Conservation (phyloP, 2,888 invertebrate genomes). For the Aleiodes alternator region DNA sequence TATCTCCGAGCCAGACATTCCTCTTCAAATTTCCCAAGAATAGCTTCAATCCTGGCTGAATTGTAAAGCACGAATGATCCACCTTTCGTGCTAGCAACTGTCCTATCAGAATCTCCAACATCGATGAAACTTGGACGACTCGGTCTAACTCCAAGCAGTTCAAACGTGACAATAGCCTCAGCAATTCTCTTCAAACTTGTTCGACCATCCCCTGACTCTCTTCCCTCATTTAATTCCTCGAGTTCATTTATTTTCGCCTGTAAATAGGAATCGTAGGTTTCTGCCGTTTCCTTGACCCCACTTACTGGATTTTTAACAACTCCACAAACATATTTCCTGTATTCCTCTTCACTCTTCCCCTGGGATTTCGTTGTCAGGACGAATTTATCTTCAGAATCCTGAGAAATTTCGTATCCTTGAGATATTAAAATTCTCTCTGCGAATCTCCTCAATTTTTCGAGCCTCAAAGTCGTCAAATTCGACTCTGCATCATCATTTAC, state of each 20-base stretch:
- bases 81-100: constrained; percentile 78
- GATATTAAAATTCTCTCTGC: constrained; percentile 69
- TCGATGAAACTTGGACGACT: constrained; percentile 79
- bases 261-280: constrained; percentile 77
- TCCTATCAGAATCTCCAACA: constrained; percentile 67
- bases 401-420: constrained; percentile 63
- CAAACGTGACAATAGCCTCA: constrained; percentile 81
- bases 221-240: constrained; percentile 78
- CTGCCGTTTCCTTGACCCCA: constrained; percentile 77
- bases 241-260: constrained; percentile 59
- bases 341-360: constrained; percentile 63
- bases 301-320: constrained; percentile 79
- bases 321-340: constrained; percentile 77
- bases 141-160: constrained; percentile 82
- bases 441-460: constrained; percentile 71
- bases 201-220: constrained; percentile 78
- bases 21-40: constrained; percentile 81
- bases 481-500: constrained; percentile 64
- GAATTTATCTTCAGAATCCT: constrained; percentile 69
- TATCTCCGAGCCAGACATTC: constrained; percentile 78
- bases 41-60: constrained; percentile 82
- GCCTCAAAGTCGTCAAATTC: constrained; percentile 70
- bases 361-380: constrained; percentile 75
- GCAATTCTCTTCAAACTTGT: constrained; percentile 79
- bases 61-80: constrained; percentile 88